A percentile compares a stretch with the other conserved stretches of the same genome.
phyloP scores from a whole-genome alignment of 1,140 invertebrate species.

The Lanistes nyassanus region DNA sequence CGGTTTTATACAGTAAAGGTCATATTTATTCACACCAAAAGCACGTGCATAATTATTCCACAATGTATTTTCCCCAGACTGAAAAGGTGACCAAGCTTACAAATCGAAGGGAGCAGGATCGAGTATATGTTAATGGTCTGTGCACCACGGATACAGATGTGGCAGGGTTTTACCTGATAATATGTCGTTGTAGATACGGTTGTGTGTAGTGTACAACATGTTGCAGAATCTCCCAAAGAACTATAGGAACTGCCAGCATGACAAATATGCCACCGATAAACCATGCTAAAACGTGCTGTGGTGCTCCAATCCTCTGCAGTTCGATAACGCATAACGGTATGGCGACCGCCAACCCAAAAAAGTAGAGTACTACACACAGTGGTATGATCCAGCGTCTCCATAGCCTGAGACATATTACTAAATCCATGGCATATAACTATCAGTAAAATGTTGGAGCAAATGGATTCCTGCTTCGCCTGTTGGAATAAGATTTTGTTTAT shows the following conservation, averaged over 20 bases:
- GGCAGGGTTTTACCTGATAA: slow-evolving; percentile 85
- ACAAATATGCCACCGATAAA: slow-evolving; percentile 91
- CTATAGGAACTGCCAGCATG: slow-evolving; percentile 88
- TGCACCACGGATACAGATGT: no score
- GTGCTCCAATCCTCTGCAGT: slow-evolving; percentile 66
- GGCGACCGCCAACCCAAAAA: slow-evolving; percentile 82
- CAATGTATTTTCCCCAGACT: no score
- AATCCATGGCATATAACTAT: slow-evolving; percentile 38
- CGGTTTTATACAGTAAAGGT: no score
- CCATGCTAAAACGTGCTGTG: slow-evolving; percentile 72
- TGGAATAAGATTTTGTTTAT: no score
- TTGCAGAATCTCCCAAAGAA: slow-evolving; percentile 93
- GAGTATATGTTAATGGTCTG: no score
- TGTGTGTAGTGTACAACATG: slow-evolving; percentile 94
- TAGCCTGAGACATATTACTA: slow-evolving; percentile 32
- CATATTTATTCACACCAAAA: no score
- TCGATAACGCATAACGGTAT: slow-evolving; percentile 81
- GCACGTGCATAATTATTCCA: no score
- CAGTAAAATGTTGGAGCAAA: no score
- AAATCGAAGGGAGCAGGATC: no score
- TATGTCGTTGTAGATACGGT: slow-evolving; percentile 91
- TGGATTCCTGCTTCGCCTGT: no score
- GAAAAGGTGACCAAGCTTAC: no score
- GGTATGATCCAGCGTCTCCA: slow-evolving; percentile 92
- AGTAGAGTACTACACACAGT: slow-evolving; percentile 82